A percentile compares a stretch with the other conserved stretches of the same genome.
phyloP scores from a whole-genome alignment of 2,888 invertebrate genomes.

The Machimus atricapillus region DNA sequence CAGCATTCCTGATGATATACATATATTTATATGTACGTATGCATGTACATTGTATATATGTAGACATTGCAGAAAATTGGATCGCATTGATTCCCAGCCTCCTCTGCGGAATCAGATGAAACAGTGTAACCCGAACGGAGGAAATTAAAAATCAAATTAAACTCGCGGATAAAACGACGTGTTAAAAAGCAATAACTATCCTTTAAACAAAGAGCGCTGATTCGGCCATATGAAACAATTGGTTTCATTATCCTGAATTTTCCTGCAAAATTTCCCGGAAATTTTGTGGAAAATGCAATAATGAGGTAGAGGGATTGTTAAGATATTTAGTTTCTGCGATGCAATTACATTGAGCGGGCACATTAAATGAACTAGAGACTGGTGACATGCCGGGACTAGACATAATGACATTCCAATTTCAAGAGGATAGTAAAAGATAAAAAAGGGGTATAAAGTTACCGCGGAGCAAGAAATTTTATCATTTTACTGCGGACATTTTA shows the following conservation, averaged over 20 bases:
- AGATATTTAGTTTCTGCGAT: too few species aligned
- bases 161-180: not conserved
- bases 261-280: not conserved
- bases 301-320: not conserved
- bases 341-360: too few species aligned
- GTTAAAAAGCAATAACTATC: not conserved
- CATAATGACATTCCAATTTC: too few species aligned
- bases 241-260: not conserved
- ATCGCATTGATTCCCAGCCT: not conserved
- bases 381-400: too few species aligned
- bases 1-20: not conserved
- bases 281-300: not conserved
- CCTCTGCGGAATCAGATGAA: not conserved
- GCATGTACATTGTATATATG: not conserved
- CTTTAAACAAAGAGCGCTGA: not conserved
- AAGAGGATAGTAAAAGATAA: too few species aligned
- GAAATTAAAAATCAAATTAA: not conserved
- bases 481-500: too few species aligned
- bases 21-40: not conserved
- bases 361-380: too few species aligned
- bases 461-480: too few species aligned
- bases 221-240: not conserved
- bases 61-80: not conserved
- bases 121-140: not conserved
- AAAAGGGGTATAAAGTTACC: too few species aligned